A percentile compares a stretch with the other conserved stretches of the same genome.
These are phyloP conservation scores for Akabosia matsudoensis DNA, from an alignment of 1,140 invertebrate species.

Conservation along the genomic window DNA sequence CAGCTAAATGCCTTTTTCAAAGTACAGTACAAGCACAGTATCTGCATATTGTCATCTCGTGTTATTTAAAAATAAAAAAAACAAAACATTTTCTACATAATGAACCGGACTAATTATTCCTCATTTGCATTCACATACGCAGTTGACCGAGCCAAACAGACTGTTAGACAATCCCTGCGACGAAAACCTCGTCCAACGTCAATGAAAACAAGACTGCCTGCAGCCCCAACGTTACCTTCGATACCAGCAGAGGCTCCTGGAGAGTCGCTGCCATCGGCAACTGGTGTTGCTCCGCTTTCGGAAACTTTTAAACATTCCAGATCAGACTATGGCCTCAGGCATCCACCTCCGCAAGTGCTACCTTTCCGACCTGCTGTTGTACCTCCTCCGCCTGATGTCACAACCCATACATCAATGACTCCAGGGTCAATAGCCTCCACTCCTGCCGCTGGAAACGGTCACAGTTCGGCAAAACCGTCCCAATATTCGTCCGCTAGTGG, in stretches of 20 bases:
- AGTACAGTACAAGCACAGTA: neutral
- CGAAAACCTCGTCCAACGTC: conserved; percentile 36
- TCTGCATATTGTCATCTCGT: no score
- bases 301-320: conserved; percentile 34
- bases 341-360: conserved; percentile 3
- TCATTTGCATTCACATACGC: conserved; percentile 37
- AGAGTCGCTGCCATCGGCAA: neutral
- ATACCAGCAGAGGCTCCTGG: conserved; percentile 32
- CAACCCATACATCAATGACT: neutral
- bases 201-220: conserved; percentile 31
- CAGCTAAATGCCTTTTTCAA: no score
- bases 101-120: no score
- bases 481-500: neutral
- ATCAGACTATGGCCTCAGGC: conserved; percentile 27
- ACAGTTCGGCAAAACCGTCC: neutral
- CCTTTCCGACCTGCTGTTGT: neutral
- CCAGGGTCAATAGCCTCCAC: neutral
- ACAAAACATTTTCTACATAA: no score
- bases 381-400: conserved; percentile 13
- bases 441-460: neutral
- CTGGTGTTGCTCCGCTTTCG: neutral
- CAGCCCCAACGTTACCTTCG: conserved; percentile 28
- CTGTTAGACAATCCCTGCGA: conserved; percentile 57
- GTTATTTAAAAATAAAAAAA: no score
- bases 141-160: conserved; percentile 67